These are phyloP conservation scores for Gambusia affinis DNA, from an alignment of 2,113 vertebrate genomes.

Conservation along the genomic window DNA sequence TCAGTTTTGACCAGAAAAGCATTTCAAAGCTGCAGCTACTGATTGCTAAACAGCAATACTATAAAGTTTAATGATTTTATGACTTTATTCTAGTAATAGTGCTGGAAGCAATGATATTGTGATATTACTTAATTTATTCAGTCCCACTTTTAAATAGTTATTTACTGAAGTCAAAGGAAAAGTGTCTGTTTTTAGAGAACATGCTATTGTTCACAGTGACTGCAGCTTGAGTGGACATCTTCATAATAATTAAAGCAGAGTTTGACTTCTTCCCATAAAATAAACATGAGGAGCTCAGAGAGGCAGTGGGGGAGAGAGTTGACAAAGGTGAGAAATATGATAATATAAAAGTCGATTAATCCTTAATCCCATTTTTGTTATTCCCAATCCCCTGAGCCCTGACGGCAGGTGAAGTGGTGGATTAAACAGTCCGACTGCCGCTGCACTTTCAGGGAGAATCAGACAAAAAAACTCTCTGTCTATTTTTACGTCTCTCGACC, in stretches of 20 bases:
- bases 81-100: neutral
- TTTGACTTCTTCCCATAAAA: neutral
- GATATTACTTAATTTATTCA: too few species aligned
- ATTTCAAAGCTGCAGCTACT: neutral
- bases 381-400: slow-evolving; percentile 57
- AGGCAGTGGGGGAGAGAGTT: neutral
- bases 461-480: neutral
- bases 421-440: slow-evolving; percentile 62
- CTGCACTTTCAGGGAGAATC: slow-evolving; percentile 61
- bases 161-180: neutral
- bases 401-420: slow-evolving; percentile 54
- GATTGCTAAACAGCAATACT: too few species aligned
- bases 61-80: too few species aligned
- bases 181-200: too few species aligned
- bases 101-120: neutral
- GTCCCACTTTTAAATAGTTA: neutral
- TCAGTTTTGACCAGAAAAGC: neutral
- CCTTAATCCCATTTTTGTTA: slow-evolving; percentile 72
- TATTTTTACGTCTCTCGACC: neutral
- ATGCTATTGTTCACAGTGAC: too few species aligned
- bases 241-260: neutral
- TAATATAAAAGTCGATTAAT: slow-evolving; percentile 57
- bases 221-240: neutral
- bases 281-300: neutral
- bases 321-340: neutral